Evolutionary conservation across 1,140 invertebrate species (phyloP).

Genomic region (Physella acuta): DNA sequence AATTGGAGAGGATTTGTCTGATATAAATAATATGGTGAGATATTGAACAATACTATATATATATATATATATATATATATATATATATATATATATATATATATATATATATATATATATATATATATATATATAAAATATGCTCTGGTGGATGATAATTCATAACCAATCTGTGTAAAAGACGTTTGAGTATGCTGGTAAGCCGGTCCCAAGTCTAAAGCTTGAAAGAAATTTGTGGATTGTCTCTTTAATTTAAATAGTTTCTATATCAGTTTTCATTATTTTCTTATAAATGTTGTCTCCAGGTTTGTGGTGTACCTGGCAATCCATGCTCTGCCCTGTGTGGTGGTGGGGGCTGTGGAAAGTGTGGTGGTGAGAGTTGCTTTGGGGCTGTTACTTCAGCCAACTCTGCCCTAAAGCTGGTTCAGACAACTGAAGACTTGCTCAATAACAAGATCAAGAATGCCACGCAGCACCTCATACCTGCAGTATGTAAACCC

Average conservation of each 20-base stretch:
- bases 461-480: constrained; percentile 70
- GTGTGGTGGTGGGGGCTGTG: constrained; percentile 92
- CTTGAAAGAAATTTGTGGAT: too few relatives aligned
- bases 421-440: constrained; percentile 80
- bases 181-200: too few relatives aligned
- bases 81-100: too few relatives aligned
- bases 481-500: constrained; percentile 47
- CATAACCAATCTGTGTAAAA: too few relatives aligned
- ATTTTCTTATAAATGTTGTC: not conserved
- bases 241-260: too few relatives aligned
- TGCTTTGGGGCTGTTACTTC: constrained; percentile 86
- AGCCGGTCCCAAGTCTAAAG: too few relatives aligned
- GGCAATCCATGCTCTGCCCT: constrained; percentile 84
- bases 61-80: too few relatives aligned
- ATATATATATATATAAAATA: too few relatives aligned
- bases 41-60: too few relatives aligned
- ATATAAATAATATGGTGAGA: constrained; percentile 74
- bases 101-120: too few relatives aligned
- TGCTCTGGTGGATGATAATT: too few relatives aligned
- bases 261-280: constrained; percentile 1
- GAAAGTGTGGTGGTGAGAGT: constrained; percentile 77
- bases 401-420: constrained; percentile 79
- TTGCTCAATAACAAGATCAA: constrained; percentile 79
- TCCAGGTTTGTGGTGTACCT: constrained; percentile 79
- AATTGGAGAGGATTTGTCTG: constrained; percentile 75